These are phyloP conservation scores for Platorchestia sp. DNA, from an alignment of 1,140 invertebrate species.

Conservation along the genomic window DNA sequence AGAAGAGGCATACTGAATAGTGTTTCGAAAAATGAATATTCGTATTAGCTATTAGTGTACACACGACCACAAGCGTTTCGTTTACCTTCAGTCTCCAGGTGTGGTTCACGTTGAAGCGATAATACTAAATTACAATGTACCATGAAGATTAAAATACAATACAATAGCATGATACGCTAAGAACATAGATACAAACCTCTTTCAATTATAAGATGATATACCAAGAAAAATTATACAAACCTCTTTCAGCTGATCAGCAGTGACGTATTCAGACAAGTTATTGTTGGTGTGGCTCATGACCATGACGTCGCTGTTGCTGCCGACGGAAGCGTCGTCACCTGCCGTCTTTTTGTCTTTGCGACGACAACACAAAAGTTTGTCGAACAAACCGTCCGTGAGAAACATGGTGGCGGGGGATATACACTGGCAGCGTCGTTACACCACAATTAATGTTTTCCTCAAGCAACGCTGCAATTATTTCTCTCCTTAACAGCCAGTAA, in stretches of 20 bases:
- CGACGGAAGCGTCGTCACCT: constrained; percentile 58
- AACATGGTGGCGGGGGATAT: constrained; percentile 58
- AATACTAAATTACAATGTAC: not conserved
- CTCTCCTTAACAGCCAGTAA: not conserved
- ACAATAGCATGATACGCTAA: not conserved
- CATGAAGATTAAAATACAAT: not conserved
- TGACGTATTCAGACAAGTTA: constrained; percentile 64
- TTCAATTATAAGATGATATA: not conserved
- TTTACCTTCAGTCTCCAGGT: not conserved
- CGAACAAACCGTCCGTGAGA: constrained; percentile 63
- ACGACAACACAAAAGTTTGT: constrained; percentile 64
- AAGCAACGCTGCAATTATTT: not conserved
- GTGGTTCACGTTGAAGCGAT: not conserved
- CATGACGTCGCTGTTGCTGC: constrained; percentile 59
- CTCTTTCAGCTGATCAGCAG: constrained; percentile 65
- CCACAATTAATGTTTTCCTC: not conserved
- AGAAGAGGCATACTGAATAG: too few species aligned
- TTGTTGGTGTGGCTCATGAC: constrained; percentile 65
- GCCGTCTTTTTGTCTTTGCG: constrained; percentile 55
- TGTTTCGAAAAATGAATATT: too few species aligned
- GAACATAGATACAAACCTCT: not conserved
- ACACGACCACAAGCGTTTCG: not conserved
- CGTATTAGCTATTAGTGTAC: too few species aligned
- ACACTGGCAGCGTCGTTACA: not conserved
- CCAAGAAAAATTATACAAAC: constrained; percentile 39